Percentiles rank a stretch among this genome's conserved stretches.
Conservation (phyloP, 2,888 invertebrate genomes). For the Saturnia japonica region DNA sequence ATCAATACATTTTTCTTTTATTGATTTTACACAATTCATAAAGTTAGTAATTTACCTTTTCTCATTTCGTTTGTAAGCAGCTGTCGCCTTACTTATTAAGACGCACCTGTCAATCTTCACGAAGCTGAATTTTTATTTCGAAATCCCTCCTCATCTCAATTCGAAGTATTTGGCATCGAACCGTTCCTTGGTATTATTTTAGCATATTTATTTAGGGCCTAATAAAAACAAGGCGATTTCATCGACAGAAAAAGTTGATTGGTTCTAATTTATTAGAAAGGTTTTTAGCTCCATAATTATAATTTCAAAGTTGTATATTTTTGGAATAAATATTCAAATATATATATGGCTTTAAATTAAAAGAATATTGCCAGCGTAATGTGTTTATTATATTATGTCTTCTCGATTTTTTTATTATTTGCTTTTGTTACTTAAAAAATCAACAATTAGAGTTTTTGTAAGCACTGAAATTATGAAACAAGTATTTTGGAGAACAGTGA, state of each 20-base stretch:
- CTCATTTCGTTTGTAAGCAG: slow-evolving; percentile 71
- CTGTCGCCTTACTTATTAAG: slow-evolving; percentile 78
- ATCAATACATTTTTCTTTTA: slow-evolving; percentile 18
- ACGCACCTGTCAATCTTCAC: slow-evolving; percentile 81
- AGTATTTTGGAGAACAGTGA: background rate
- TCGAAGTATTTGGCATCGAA: slow-evolving; percentile 64
- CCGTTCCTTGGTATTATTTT: slow-evolving; percentile 61
- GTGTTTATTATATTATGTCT: background rate
- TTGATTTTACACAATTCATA: slow-evolving; percentile 45
- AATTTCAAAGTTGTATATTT: background rate
- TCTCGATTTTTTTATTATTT: background rate
- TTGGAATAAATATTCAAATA: background rate
- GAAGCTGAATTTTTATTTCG: slow-evolving; percentile 69
- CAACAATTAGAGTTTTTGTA: background rate
- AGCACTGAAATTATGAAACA: background rate
- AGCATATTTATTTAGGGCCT: slow-evolving; percentile 68
- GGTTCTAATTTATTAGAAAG: slow-evolving; percentile 38
- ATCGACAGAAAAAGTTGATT: slow-evolving; percentile 64
- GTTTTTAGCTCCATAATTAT: slow-evolving; percentile 1
- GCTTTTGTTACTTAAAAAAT: too few relatives aligned
- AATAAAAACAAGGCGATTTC: slow-evolving; percentile 47
- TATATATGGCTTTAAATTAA: background rate
- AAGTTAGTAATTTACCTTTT: slow-evolving; percentile 75
- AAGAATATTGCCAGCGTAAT: background rate
- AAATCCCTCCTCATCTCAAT: slow-evolving; percentile 62